A percentile compares a stretch with the other conserved stretches of the same genome.
These are phyloP conservation scores for Chaetoderma sp. DNA, from an alignment of 2,888 invertebrate species.

Conservation along the genomic window DNA sequence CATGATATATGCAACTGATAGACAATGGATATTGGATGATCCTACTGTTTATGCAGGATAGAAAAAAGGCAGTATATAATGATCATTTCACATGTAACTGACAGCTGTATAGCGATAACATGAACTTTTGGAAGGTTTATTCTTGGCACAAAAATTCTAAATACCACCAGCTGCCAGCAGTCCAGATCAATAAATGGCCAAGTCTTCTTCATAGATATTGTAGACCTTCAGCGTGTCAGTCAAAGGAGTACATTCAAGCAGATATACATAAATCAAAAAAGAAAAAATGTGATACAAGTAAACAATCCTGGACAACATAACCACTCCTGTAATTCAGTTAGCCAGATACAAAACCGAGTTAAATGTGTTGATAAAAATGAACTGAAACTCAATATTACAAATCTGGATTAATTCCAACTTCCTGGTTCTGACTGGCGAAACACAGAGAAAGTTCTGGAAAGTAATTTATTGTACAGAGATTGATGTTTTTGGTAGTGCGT, in stretches of 20 bases:
- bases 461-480: not conserved
- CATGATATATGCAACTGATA: not conserved
- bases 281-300: not conserved
- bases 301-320: not conserved
- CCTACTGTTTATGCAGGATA: no score
- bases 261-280: not conserved
- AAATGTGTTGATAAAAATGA: not conserved
- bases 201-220: not conserved
- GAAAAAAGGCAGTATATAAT: not conserved
- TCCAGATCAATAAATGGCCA: not conserved
- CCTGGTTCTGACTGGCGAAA: slow-evolving; percentile 15
- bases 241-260: not conserved
- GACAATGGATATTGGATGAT: not conserved
- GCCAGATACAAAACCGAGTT: not conserved
- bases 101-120: not conserved
- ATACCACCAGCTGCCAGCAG: not conserved
- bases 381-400: not conserved
- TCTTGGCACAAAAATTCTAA: not conserved
- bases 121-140: not conserved
- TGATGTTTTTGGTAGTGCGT: slow-evolving; percentile 1
- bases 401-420: not conserved
- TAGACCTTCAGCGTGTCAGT: not conserved
- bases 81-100: not conserved
- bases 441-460: slow-evolving; percentile 12
- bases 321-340: not conserved